phyloP scores from a whole-genome alignment of 2,113 vertebrate species.

The Poeciliopsis retropinna region DNA sequence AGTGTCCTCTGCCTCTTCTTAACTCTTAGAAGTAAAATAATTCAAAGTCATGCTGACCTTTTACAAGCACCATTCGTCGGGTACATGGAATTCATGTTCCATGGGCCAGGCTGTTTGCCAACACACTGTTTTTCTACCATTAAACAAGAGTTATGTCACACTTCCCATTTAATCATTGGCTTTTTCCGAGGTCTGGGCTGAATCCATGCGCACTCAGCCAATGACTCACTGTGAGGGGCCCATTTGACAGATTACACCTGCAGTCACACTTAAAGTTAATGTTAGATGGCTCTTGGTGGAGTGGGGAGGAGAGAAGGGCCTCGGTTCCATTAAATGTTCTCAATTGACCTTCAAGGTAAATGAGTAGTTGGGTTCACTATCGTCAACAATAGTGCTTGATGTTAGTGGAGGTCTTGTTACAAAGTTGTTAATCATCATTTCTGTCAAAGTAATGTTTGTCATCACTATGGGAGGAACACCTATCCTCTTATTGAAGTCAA shows the following conservation, averaged over 20 bases:
- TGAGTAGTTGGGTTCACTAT: conserved; percentile 38
- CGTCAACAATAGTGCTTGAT: conserved; percentile 45
- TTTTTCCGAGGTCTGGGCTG: conserved; percentile 59
- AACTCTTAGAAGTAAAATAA: conserved; percentile 66
- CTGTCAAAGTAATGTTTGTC: conserved; percentile 45
- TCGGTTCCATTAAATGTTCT: conserved; percentile 69
- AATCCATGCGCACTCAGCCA: conserved; percentile 52
- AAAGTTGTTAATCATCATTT: conserved; percentile 40
- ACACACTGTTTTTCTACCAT: conserved; percentile 76
- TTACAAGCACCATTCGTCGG: conserved; percentile 72
- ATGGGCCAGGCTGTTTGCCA: conserved; percentile 65
- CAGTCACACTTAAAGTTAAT: conserved; percentile 76
- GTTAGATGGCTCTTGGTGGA: conserved; percentile 45
- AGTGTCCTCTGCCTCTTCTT: conserved; percentile 48
- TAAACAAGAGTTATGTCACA: conserved; percentile 79
- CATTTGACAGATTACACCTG: conserved; percentile 79
- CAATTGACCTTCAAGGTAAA: conserved; percentile 72
- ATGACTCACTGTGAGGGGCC: conserved; percentile 64
- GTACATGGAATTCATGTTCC: conserved; percentile 71
- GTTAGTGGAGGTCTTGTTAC: conserved; percentile 8
- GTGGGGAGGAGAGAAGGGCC: conserved; percentile 39
- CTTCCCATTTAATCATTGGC: conserved; percentile 73
- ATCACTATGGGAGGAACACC: conserved; percentile 35
- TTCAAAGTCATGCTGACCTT: conserved; percentile 80
- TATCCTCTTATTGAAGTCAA: conserved; percentile 34